Conservation (phyloP, 37 sponge, comb jelly and placozoan genomes). For the Ephydatia muelleri region DNA sequence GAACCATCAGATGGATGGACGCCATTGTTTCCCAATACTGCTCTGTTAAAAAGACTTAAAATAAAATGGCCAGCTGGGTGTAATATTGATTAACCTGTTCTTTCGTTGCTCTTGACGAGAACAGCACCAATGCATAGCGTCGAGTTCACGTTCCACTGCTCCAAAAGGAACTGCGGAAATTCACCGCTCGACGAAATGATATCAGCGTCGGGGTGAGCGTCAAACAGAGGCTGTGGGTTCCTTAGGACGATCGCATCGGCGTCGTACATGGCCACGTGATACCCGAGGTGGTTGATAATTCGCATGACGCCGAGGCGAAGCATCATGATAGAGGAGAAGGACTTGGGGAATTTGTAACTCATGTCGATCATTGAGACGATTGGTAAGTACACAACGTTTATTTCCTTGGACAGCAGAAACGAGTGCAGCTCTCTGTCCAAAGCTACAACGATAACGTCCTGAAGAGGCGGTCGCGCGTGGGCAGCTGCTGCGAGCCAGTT, state of each 20-base stretch:
- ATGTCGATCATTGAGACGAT: background rate
- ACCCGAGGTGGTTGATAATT: constrained; percentile 26
- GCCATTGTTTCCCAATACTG: no score
- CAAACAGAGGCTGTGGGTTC: constrained; percentile 22
- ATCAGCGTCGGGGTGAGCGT: background rate
- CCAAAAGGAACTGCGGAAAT: constrained; percentile 15
- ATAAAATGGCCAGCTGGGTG: no score
- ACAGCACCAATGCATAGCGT: constrained; percentile 37
- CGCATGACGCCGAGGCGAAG: constrained; percentile 24
- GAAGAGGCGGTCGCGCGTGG: no score
- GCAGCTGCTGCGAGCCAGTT: no score
- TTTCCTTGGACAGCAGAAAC: background rate
- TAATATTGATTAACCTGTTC: background rate
- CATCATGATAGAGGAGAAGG: constrained; percentile 39
- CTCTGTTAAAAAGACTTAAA: no score
- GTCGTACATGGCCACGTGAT: constrained; percentile 34
- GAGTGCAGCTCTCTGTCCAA: background rate
- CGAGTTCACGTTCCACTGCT: constrained; percentile 14
- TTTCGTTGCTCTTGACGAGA: constrained; percentile 13
- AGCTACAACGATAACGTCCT: no score
- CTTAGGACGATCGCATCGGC: constrained; percentile 45
- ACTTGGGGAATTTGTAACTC: background rate
- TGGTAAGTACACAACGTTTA: constrained; percentile 5
- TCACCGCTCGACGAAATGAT: constrained; percentile 27
- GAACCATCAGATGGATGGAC: no score